Evolutionary conservation across 23 tunicate species (phyloP).

Genomic region (Clavelina lepadiformis): DNA sequence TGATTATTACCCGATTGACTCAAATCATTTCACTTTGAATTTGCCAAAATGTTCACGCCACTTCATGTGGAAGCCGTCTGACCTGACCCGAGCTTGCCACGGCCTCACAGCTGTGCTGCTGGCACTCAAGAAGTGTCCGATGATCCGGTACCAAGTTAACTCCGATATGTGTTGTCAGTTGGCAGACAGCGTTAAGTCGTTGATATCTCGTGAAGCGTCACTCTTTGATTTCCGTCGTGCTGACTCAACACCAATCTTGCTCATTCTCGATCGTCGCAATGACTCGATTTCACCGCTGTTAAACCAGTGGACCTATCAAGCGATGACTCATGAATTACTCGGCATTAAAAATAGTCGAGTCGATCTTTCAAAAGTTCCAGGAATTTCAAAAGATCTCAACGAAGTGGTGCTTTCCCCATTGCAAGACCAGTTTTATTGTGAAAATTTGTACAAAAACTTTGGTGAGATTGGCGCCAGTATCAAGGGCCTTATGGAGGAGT

Average conservation of each 20-base stretch:
- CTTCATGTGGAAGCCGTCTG: conserved; percentile 47
- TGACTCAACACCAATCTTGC: conserved; percentile 66
- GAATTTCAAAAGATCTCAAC: conserved; percentile 37
- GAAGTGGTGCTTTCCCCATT: conserved; percentile 81
- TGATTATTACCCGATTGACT: conserved; percentile 85
- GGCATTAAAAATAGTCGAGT: conserved; percentile 85
- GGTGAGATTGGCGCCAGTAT: conserved; percentile 97
- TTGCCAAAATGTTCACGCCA: conserved; percentile 48
- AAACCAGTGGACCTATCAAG: conserved; percentile 99
- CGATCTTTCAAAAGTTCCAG: conserved; percentile 61
- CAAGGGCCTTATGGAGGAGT: conserved; percentile 89
- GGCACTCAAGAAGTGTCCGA: conserved; percentile 82
- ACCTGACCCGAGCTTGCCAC: conserved; percentile 47
- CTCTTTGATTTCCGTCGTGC: conserved; percentile 83
- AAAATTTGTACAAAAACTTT: conserved; percentile 90
- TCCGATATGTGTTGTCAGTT: conserved; percentile 79
- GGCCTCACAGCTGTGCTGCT: conserved; percentile 73
- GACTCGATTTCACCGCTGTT: conserved; percentile 81
- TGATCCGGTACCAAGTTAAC: conserved; percentile 71
- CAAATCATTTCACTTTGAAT: conserved; percentile 79
- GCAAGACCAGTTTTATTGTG: conserved; percentile 83
- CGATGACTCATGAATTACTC: conserved; percentile 97
- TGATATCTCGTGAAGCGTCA: conserved; percentile 48
- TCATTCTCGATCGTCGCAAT: conserved; percentile 80
- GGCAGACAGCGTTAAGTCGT: conserved; percentile 66